Evolutionary conservation across 2,113 vertebrate species (phyloP), one percentile per base, ranked within the genome.

Genomic region (Dendrocopos noguchii): DNA sequence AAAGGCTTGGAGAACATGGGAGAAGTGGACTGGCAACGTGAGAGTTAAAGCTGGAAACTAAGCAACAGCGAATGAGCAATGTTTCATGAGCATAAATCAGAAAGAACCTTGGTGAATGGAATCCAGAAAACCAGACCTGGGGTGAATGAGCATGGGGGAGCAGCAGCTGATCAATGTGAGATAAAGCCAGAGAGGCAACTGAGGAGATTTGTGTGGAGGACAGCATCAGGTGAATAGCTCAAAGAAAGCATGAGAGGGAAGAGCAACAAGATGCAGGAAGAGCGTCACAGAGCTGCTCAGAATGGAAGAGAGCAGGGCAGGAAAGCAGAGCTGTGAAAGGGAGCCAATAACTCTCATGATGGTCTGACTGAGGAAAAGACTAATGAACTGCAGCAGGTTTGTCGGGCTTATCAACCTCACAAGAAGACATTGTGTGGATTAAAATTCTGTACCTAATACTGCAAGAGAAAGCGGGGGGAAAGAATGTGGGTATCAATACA

Each of bases 51-150:
- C 0, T 79, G 63, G 77, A 52, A 95, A 36, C 93, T 80, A 95
- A 92, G 91, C 81, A 94, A 87, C 81, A 66, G 72, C 79, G 29
- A 92, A 89, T 76, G 72, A 95, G 67, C 82, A 94, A 91, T 18
- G 59, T 87, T 93, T 76, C 93, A 87, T 59, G 61, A 71, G 50
- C 91, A 85, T 65, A 87, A 89, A 75, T 89, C 71, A 36, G 22
- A 82, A 81, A 82, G 71, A 87, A 84, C 47, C 25, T 61, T 44
- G 12, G 28, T 87, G 92, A 94, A 95, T 90, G 75, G 76, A 84
- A 52, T 52, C 50, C 50, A 52, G 50, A 52, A 93, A 68, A 91
- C 83, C 67, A 93, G 74, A 55, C 67, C 81, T 34, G 95, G 56
- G 46, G 25, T 94, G 84, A 95, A 85, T 80, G 67, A 89, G 56